phyloP scores from a whole-genome alignment of 2,888 invertebrate species.

The Rhorus exstirpatorius region DNA sequence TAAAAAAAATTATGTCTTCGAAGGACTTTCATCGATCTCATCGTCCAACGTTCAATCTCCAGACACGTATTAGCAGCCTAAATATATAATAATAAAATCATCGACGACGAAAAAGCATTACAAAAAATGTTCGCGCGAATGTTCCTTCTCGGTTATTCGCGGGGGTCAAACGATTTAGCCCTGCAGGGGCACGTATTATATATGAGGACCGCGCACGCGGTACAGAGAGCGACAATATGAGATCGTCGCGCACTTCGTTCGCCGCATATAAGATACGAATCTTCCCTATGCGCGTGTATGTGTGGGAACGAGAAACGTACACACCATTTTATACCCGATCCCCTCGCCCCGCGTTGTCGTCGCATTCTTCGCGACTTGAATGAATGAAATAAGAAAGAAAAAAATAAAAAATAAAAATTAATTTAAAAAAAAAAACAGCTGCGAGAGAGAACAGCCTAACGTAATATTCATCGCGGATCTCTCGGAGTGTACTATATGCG shows the following conservation, averaged over 20 bases:
- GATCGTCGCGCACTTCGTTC: slow-evolving; percentile 76
- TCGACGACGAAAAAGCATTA: slow-evolving; percentile 20
- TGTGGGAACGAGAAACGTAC: slow-evolving; percentile 74
- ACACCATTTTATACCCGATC: neutral
- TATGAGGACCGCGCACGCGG: slow-evolving; percentile 10
- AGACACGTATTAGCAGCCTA: neutral
- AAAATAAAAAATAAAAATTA: neutral
- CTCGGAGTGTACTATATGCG: slow-evolving; percentile 52
- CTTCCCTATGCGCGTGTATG: slow-evolving; percentile 70
- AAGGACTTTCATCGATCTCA: too few relatives aligned
- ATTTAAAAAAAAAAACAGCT: slow-evolving; percentile 5
- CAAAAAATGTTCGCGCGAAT: slow-evolving; percentile 19
- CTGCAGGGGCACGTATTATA: slow-evolving; percentile 66
- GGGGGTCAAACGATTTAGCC: slow-evolving; percentile 73
- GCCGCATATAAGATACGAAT: slow-evolving; percentile 77
- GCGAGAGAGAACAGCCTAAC: slow-evolving; percentile 70
- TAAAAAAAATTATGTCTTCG: too few relatives aligned
- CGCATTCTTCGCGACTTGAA: slow-evolving; percentile 29
- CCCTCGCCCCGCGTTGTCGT: neutral
- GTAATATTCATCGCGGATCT: slow-evolving; percentile 83
- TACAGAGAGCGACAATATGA: slow-evolving; percentile 42
- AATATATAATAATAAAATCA: slow-evolving; percentile 17
- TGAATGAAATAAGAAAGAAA: slow-evolving; percentile 41
- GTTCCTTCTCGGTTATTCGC: slow-evolving; percentile 9
- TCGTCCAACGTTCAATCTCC: too few relatives aligned